These are phyloP conservation scores for Microtus oregoni DNA, from an alignment of 2,113 vertebrate genomes.

Conservation along the genomic window DNA sequence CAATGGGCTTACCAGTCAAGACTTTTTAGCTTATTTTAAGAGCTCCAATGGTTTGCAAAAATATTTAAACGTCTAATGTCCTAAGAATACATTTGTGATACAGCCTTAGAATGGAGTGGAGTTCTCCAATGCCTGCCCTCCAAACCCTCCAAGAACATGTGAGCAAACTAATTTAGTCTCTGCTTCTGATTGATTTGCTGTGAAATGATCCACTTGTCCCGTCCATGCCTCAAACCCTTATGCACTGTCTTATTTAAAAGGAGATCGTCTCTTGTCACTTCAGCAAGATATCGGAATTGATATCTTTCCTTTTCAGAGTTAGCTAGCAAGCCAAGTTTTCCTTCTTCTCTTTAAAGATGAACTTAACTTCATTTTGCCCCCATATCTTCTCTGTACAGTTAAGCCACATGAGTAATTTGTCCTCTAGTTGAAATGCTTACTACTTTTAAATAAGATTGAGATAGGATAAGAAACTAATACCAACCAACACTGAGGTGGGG, in stretches of 20 bases:
- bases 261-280: neutral
- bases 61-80: neutral
- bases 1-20: slow-evolving; percentile 13
- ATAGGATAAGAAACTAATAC: neutral
- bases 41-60: neutral
- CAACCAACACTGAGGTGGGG: too few relatives aligned
- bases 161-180: neutral
- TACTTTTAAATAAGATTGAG: slow-evolving; percentile 22
- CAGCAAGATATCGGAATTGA: neutral
- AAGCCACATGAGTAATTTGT: slow-evolving; percentile 44
- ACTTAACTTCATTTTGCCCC: neutral
- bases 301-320: slow-evolving; percentile 3
- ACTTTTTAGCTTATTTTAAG: neutral
- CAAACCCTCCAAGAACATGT: neutral
- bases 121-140: neutral
- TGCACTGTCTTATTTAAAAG: neutral
- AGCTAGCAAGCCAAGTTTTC: neutral
- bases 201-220: neutral
- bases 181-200: neutral
- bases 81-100: neutral
- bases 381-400: neutral
- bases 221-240: neutral
- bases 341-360: slow-evolving; percentile 34
- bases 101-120: neutral
- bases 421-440: slow-evolving; percentile 34